Conservation (phyloP, 2,797 vertebrate species). For the Mionectes olivaceus region DNA sequence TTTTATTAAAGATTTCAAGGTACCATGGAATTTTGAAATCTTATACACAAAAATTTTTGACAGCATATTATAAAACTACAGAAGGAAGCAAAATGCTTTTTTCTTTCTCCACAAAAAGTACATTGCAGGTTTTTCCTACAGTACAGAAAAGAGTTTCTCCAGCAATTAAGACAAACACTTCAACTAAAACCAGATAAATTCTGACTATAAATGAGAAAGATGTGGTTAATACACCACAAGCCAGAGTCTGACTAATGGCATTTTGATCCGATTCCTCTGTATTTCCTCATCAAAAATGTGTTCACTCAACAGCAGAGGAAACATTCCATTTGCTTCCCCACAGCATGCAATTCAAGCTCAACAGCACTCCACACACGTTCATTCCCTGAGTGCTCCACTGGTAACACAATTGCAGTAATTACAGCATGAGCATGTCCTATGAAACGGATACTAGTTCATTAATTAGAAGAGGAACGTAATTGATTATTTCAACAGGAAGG, state of each 20-base stretch:
- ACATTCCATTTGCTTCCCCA: not conserved
- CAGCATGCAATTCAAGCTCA: not conserved
- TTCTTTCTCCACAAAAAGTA: not conserved
- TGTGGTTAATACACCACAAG: not conserved
- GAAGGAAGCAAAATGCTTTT: not conserved
- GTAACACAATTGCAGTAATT: slow-evolving; percentile 17
- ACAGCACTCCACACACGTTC: not conserved
- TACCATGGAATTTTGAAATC: not conserved
- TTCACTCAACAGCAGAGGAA: not conserved
- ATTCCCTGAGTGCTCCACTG: not conserved
- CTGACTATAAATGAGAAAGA: not conserved
- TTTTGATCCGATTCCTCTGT: not conserved
- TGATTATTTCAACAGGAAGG: slow-evolving; percentile 61
- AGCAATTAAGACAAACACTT: not conserved
- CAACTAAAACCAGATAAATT: not conserved
- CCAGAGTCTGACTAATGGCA: not conserved
- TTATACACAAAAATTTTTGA: not conserved
- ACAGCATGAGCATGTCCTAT: not conserved
- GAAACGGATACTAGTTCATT: slow-evolving; percentile 56
- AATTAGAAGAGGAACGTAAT: slow-evolving; percentile 54
- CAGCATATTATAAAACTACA: not conserved
- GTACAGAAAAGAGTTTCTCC: not conserved
- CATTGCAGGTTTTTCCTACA: not conserved
- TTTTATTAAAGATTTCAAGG: slow-evolving; percentile 56
- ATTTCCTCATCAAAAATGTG: not conserved